Conservation (phyloP, 2,113 vertebrate species). For the Solea senegalensis region DNA sequence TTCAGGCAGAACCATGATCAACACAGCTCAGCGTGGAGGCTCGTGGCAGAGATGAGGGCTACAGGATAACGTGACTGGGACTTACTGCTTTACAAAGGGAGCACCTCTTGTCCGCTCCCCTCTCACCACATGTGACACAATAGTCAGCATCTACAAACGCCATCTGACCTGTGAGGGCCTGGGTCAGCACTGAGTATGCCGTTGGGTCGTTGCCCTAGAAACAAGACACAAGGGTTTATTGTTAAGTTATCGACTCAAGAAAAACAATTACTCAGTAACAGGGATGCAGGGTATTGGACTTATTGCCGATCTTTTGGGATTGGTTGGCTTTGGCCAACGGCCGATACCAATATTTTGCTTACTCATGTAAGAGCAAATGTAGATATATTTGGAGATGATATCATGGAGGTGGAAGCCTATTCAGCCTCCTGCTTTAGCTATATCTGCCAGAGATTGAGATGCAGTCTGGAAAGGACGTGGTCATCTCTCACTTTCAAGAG, state of each 20-base stretch:
- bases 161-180: slow-evolving; percentile 94
- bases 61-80: background rate
- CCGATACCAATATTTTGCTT: too few species aligned
- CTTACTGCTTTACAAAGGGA: slow-evolving; percentile 94
- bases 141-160: slow-evolving; percentile 92
- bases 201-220: slow-evolving; percentile 90
- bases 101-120: slow-evolving; percentile 90
- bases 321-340: too few species aligned
- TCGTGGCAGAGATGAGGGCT: background rate
- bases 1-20: background rate
- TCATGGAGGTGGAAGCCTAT: too few species aligned
- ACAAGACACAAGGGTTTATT: background rate
- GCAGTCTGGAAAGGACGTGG: too few species aligned
- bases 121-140: slow-evolving; percentile 93
- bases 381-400: too few species aligned
- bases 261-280: too few species aligned
- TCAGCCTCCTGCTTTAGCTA: too few species aligned
- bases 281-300: too few species aligned
- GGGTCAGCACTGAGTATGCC: slow-evolving; percentile 92
- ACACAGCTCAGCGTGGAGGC: background rate
- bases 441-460: too few species aligned
- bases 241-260: background rate
- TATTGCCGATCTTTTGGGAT: too few species aligned
- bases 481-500: too few species aligned
- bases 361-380: too few species aligned